phyloP scores from a whole-genome alignment of 1,140 invertebrate genomes.

The Scaptodrosophila lebanonensis region DNA sequence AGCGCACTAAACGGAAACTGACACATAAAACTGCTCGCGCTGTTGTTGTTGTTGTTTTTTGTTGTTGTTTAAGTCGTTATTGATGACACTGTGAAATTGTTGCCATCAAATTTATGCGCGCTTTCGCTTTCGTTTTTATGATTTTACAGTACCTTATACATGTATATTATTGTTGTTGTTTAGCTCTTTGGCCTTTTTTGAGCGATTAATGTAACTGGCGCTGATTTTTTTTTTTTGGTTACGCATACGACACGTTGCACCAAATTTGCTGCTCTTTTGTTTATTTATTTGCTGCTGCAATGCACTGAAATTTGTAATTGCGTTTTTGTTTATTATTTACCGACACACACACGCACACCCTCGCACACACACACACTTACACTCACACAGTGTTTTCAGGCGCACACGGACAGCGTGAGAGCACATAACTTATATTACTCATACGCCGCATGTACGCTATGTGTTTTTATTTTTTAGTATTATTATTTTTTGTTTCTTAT shows the following conservation, averaged over 20 bases:
- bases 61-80: constrained; percentile 16
- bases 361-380: too few relatives aligned
- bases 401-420: constrained; percentile 1
- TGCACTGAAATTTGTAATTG: constrained; percentile 23
- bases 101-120: too few relatives aligned
- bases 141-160: too few relatives aligned
- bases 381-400: too few relatives aligned
- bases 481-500: too few relatives aligned
- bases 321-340: constrained; percentile 19
- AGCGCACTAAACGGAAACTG: constrained; percentile 59
- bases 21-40: constrained; percentile 39
- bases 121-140: too few relatives aligned
- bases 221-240: constrained; percentile 28
- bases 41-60: constrained; percentile 5
- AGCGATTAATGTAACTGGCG: too few relatives aligned
- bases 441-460: constrained; percentile 48
- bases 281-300: constrained; percentile 16
- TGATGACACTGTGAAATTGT: neutral
- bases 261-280: constrained; percentile 5
- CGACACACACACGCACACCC: too few relatives aligned
- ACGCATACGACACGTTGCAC: constrained; percentile 53
- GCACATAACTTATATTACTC: constrained; percentile 35
- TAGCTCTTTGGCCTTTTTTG: too few relatives aligned
- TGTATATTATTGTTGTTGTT: too few relatives aligned
- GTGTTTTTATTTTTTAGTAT: too few relatives aligned